Base-by-base conservation (phyloP, 2,113 vertebrate species). In the Calidris pygmaea region DNA sequence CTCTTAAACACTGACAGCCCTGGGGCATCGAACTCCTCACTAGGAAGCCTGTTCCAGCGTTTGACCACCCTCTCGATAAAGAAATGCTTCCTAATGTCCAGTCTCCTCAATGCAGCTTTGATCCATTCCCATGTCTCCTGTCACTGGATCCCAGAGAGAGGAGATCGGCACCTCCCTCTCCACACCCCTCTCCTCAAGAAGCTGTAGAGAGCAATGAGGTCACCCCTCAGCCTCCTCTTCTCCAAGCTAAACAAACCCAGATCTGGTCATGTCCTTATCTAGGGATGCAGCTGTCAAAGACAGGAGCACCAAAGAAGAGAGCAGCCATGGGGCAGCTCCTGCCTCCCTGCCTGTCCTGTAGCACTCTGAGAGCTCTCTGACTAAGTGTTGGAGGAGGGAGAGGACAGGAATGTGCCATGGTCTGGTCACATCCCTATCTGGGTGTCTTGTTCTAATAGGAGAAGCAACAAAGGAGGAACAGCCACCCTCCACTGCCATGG, bases 11-110 rank as follows among this genome's bases (percentile, higher is more conserved):
- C 14, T 47, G 26, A 4, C 26, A 48, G 14, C 5, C 12, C 7
- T 59, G 24, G 12, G 6, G 3, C 16, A 48, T n/a, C 1, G 0
- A 22, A 7, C 35, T 23, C 6, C 1, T 32, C 27, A 23, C 74
- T 18, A 27, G 29, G 43, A 66, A 76, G 10, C 1, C 1, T 15
- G 20, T 55, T 55, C 11, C 9, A 59, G 24, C 13, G 53, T 7
- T 76, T 45, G 59, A 81, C 32, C 21, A 60, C 3, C 3, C 4
- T 77, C 43, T 53, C 2, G 1, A 37, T 55, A 35, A 68, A 58
- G 4, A 92, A 84, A 52, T 32, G 5, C 3, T 48, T 72, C 48
- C 24, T 39, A 1, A 26, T 35, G 20, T 11, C 27, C 2, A 43
- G 55, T 12, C 9, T 27, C 8, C 2, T 5, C 16, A 14, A 3